These are phyloP conservation scores for Tinamus guttatus DNA, from an alignment of 2,113 vertebrate genomes.

Conservation along the genomic window DNA sequence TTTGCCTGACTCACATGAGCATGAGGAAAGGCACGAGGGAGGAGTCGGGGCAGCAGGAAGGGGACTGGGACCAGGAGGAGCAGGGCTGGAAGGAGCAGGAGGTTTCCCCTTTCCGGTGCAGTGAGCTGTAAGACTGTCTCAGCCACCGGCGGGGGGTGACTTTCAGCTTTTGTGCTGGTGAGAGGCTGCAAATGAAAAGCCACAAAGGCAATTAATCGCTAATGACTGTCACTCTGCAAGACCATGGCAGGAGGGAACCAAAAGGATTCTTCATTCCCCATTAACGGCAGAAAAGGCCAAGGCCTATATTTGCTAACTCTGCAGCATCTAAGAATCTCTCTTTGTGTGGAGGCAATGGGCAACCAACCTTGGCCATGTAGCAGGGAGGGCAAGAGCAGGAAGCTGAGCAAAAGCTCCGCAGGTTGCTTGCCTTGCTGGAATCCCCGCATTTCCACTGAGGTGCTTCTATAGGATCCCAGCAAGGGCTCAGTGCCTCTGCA, in stretches of 20 bases:
- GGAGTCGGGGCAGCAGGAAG: background rate
- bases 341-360: background rate
- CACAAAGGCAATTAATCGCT: background rate
- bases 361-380: background rate
- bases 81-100: background rate
- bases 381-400: background rate
- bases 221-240: background rate
- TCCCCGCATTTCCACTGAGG: background rate
- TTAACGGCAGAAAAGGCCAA: background rate
- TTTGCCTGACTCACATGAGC: background rate
- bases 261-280: background rate
- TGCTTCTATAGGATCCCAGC: background rate
- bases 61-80: background rate
- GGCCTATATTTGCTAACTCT: background rate
- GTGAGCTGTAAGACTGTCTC: background rate
- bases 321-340: background rate
- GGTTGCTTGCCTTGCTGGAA: background rate
- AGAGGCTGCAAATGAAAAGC: background rate
- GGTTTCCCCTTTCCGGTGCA: background rate
- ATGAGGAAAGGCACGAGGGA: rapidly evolving
- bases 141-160: background rate
- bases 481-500: rapidly evolving
- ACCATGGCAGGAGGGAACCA: background rate
- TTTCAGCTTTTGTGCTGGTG: background rate
- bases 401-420: background rate